Evolutionary conservation across 2,797 vertebrate species (phyloP), one percentile per base, ranked within the genome.

Genomic region (Rhyacichthys aspro): DNA sequence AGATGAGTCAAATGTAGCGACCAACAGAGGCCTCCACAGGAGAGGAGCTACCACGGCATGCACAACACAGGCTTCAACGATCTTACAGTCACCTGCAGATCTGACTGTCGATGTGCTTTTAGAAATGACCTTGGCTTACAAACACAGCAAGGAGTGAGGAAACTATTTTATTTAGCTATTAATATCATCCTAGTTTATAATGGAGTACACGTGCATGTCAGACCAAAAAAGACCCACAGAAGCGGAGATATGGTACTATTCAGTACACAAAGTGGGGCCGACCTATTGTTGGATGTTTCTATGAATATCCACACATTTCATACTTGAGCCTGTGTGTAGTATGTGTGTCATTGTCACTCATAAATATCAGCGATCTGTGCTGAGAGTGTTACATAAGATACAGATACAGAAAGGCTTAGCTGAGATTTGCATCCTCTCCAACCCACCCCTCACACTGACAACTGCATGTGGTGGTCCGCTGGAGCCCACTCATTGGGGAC

Each of bases 311-410:
- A 69, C 64, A 58, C 43, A 71, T 73, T 78, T 74, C 43, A 64
- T 67, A 43, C 69, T 68, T 67, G 43, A 70, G 67, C 47, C 59
- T 55, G 63, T 70, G 60, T 67, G 61, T 17, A 74, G 28, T 52
- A 48, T 72, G 43, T 74, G 76, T 82, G 78, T 71, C 71, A 68
- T 17, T 79, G 78, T 83, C 85, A 76, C 75, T 79, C 75, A 72
- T 63, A 76, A 63, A 76, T 54, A 74, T 45, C 49, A 58, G 66
- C 8, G 49, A 59, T 76, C 78, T 72, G 62, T 57, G 70, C 71
- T 66, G 63, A 76, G 67, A 70, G 78, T 67, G 84, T 91, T 91
- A 86, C 75, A 69, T 90, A 90, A 90, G 67, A 68, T 75, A 72
- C 37, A 90, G 67, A 68, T 75, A 72, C 37, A 70, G 70, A 80